A percentile compares a stretch with the other conserved stretches of the same genome.
Conservation (phyloP, 2,888 invertebrate species). For the Caenorhabditis macrosperma region DNA sequence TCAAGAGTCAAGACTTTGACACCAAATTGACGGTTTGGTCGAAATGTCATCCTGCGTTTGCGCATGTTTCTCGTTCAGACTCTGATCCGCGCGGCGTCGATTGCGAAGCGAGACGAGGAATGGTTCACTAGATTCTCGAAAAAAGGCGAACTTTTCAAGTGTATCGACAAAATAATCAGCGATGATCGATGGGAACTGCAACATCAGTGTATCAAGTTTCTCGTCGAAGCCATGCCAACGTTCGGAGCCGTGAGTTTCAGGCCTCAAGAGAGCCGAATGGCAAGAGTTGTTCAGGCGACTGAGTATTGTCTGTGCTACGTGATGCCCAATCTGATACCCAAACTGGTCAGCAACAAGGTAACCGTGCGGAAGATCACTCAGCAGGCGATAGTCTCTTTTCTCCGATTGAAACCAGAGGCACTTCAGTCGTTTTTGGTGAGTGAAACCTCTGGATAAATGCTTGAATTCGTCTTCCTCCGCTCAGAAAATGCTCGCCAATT, state of each 20-base stretch:
- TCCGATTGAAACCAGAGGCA: conserved; percentile 79
- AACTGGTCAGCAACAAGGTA: conserved; percentile 74
- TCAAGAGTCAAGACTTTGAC: conserved; percentile 67
- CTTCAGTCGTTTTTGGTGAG: conserved; percentile 81
- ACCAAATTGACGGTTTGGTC: conserved; percentile 61
- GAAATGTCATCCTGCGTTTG: not conserved
- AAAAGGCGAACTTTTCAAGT: conserved; percentile 72
- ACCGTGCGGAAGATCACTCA: conserved; percentile 80
- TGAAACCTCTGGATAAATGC: conserved; percentile 54
- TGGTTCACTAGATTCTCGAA: conserved; percentile 67
- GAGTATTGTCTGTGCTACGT: conserved; percentile 80
- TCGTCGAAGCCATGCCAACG: conserved; percentile 76
- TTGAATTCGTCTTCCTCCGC: not conserved
- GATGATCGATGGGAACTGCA: conserved; percentile 82
- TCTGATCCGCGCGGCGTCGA: conserved; percentile 63
- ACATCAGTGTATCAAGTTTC: conserved; percentile 81
- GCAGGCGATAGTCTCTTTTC: conserved; percentile 81
- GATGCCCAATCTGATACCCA: conserved; percentile 81
- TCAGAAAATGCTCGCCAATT: conserved; percentile 76
- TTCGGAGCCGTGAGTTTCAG: conserved; percentile 80
- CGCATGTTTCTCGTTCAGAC: conserved; percentile 59
- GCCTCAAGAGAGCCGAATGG: conserved; percentile 35
- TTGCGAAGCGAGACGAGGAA: conserved; percentile 64
- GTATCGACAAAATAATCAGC: conserved; percentile 81
- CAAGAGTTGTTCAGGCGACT: conserved; percentile 73